Conservation (phyloP, 2,888 invertebrate species). For the Epistrophe eligans region DNA sequence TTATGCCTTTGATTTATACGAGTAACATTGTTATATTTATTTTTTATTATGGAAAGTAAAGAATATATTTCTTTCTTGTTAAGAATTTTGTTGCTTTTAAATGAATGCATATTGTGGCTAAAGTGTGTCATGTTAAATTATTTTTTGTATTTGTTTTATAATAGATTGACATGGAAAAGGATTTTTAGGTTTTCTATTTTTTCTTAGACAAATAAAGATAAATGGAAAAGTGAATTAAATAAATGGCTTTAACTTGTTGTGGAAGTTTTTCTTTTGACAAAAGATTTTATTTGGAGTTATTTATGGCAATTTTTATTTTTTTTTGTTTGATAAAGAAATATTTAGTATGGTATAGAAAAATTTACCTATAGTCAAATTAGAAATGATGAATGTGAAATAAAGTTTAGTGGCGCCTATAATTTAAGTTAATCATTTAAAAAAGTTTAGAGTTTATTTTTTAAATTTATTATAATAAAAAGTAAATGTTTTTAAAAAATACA, state of each 20-base stretch:
- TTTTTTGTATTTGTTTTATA: background rate
- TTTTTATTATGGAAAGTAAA: slow-evolving; percentile 23
- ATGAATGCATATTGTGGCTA: slow-evolving; percentile 32
- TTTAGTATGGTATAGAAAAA: too few species aligned
- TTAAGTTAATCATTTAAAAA: too few species aligned
- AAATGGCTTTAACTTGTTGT: slow-evolving; percentile 48
- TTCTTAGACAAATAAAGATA: background rate
- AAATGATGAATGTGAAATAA: background rate
- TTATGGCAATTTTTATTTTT: background rate
- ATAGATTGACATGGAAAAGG: background rate
- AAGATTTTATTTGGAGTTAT: background rate
- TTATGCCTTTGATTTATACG: slow-evolving; percentile 46
- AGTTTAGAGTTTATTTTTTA: too few species aligned
- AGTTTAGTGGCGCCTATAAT: background rate
- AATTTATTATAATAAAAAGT: too few species aligned
- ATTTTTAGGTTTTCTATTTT: background rate
- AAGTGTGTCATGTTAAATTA: slow-evolving; percentile 51
- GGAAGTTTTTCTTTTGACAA: slow-evolving; percentile 1
- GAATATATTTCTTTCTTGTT: background rate
- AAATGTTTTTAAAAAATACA: too few species aligned
- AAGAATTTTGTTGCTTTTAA: slow-evolving; percentile 14
- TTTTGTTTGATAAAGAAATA: background rate
- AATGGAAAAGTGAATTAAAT: slow-evolving; percentile 48
- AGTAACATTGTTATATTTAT: slow-evolving; percentile 41
- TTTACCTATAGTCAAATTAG: background rate